Evolutionary conservation across 2,113 vertebrate genomes (phyloP), one percentile per base, ranked within the genome.

Genomic region (Scomber japonicus): DNA sequence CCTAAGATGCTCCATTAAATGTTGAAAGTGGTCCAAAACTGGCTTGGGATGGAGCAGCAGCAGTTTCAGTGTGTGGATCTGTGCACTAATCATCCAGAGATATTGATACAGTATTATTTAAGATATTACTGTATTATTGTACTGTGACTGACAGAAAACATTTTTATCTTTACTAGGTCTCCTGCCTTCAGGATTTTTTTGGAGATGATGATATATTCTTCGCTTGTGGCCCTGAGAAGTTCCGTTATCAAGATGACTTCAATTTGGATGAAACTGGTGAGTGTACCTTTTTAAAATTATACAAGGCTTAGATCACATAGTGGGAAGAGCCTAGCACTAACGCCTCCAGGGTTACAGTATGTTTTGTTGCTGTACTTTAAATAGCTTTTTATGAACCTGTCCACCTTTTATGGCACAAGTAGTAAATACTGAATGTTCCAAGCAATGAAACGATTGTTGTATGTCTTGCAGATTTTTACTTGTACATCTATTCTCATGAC

Each of bases 171-270:
- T 91, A 87, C 53, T 93, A 99, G 98, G 94, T 99, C 83, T 91
- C 95, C 87, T 97, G 97, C 94, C 98, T 99, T 94, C 97, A 98
- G 93, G 98, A 99, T 94, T 98, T 99, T 90, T 99, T 99, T 90
- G 97, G 96, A 0, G 97, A 99, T 0, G 98, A 99, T 91, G 98
- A 99, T 87, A 99, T 99, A 91, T 99, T 99, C 94, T 96, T 99
- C 92, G 98, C 98, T 67, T 99, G 98, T 88, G 98, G 98, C 83
- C 97, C 98, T 31, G 98, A 99, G 94, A 99, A 99, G 93, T 99
- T 99, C 91, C 97, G 98, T 87, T 99, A 99, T 93, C 98, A 99
- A 88, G 98, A 99, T 93, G 98, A 99, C 92, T 99, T 99, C 93
- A 96, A 98, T 85, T 93, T 99, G 95, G 97, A 99, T 96, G 97